Percentiles rank a stretch among this genome's conserved stretches.
Evolutionary conservation across 1,140 invertebrate species (phyloP).

Genomic region (Drosophila athabasca): DNA sequence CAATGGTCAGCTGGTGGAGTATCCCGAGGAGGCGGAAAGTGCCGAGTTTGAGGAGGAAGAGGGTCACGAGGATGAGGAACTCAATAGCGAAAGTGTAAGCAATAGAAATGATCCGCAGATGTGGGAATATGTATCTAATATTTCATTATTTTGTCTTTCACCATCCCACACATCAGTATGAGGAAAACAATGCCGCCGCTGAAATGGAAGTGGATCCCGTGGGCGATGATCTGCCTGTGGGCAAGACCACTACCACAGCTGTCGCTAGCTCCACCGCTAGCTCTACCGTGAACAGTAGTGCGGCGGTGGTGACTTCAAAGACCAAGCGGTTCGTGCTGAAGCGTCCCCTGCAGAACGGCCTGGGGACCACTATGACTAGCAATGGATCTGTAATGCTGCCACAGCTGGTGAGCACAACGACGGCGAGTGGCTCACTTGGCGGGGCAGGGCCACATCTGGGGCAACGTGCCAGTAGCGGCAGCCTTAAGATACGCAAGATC

Average conservation of each 20-base stretch:
- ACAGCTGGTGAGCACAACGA: conserved; percentile 38
- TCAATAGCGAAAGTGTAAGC: conserved; percentile 55
- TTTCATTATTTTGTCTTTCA: neutral
- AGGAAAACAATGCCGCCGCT: conserved; percentile 57
- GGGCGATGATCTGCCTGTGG: conserved; percentile 51
- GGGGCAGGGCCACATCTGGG: conserved; percentile 8
- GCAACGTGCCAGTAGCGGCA: conserved; percentile 28
- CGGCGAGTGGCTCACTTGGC: conserved; percentile 4
- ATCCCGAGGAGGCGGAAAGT: conserved; percentile 71
- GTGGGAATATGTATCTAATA: neutral
- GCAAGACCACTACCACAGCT: conserved; percentile 1
- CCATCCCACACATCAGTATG: conserved; percentile 8
- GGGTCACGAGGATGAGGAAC: conserved; percentile 69
- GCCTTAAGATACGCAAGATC: conserved; percentile 72
- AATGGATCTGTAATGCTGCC: conserved; percentile 33
- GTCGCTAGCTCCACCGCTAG: conserved; percentile 26
- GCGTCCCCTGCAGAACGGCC: conserved; percentile 65
- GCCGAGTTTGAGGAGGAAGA: conserved; percentile 83
- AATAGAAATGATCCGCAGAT: neutral
- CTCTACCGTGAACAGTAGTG: conserved; percentile 1
- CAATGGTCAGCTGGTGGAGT: conserved; percentile 85
- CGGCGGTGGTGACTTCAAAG: conserved; percentile 9
- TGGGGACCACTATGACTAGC: conserved; percentile 19
- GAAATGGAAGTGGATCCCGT: conserved; percentile 73
- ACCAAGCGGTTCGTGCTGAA: conserved; percentile 68